These are phyloP conservation scores for Drosophila biarmipes DNA, from an alignment of 1,140 invertebrate species.

Conservation along the genomic window DNA sequence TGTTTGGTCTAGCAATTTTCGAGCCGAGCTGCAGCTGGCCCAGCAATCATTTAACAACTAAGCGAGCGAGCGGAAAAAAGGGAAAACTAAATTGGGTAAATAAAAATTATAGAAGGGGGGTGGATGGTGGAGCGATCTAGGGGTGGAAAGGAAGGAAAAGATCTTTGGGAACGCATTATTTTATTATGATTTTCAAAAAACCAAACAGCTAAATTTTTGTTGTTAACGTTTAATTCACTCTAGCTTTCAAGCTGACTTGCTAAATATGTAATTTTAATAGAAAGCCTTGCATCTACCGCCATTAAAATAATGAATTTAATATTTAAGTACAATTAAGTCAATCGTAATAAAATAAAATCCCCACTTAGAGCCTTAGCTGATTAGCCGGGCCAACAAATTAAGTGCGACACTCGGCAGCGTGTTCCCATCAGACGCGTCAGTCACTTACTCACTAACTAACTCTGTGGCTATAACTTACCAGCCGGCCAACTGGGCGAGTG, in stretches of 20 bases:
- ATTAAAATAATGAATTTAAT: too few relatives aligned
- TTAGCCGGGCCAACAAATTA: slow-evolving; percentile 58
- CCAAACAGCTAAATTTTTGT: too few relatives aligned
- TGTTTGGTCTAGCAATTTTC: slow-evolving; percentile 82
- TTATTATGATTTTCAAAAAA: too few relatives aligned
- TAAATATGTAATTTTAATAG: too few relatives aligned
- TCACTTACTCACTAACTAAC: slow-evolving; percentile 29
- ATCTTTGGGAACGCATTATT: too few relatives aligned
- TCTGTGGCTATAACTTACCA: slow-evolving; percentile 15
- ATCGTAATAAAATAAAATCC: neutral
- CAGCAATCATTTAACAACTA: slow-evolving; percentile 53
- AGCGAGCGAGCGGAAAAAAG: slow-evolving; percentile 25
- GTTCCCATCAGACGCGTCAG: slow-evolving; percentile 50
- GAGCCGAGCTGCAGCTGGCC: slow-evolving; percentile 60
- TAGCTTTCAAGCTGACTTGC: too few relatives aligned
- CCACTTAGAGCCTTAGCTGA: slow-evolving; percentile 1
- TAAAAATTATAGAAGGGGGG: slow-evolving; percentile 29
- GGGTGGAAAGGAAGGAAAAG: neutral
- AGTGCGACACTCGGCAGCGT: slow-evolving; percentile 73
- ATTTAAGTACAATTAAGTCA: neutral
- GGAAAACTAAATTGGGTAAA: slow-evolving; percentile 34
- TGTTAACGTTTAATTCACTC: too few relatives aligned
- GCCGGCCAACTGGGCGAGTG: slow-evolving; percentile 16
- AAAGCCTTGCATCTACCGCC: too few relatives aligned
- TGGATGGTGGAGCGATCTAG: neutral